Conservation (phyloP, 2,113 vertebrate species). For the Oncorhynchus nerka region DNA sequence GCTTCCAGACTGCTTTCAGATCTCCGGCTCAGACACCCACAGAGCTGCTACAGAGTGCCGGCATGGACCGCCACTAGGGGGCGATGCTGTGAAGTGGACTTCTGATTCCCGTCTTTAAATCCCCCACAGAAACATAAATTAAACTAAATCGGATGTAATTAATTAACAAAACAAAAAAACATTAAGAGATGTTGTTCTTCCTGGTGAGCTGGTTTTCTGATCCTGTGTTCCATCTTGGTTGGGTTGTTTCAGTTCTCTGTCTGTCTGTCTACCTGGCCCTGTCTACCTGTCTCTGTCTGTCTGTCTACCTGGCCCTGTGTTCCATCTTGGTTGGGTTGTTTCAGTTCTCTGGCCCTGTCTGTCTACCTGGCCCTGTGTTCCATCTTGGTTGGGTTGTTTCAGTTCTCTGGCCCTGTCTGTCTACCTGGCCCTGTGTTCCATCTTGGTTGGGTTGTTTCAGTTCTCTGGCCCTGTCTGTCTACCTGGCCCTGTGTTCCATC, state of each 20-base stretch:
- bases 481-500: too few species aligned
- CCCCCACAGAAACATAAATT: conserved; percentile 32
- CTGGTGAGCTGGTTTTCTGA: conserved; percentile 32
- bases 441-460: conserved; percentile 57
- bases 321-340: too few species aligned
- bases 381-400: too few species aligned
- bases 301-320: too few species aligned
- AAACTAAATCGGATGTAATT: conserved; percentile 67
- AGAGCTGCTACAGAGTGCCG: conserved; percentile 92
- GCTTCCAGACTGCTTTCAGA: conserved; percentile 91
- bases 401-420: too few species aligned
- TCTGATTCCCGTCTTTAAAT: neutral
- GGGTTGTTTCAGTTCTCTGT: conserved; percentile 27
- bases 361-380: too few species aligned
- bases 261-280: conserved; percentile 59
- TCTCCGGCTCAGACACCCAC: conserved; percentile 85
- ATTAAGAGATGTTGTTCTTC: conserved; percentile 51
- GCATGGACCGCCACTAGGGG: conserved; percentile 87
- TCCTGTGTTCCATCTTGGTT: conserved; percentile 77
- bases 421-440: too few species aligned
- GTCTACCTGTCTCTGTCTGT: too few species aligned
- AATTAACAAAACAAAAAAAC: conserved; percentile 48
- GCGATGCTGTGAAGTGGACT: conserved; percentile 53
- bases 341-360: accelerated
- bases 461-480: neutral